Evolutionary conservation across 2,113 vertebrate genomes (phyloP).

Genomic region (Rostratula benghalensis): DNA sequence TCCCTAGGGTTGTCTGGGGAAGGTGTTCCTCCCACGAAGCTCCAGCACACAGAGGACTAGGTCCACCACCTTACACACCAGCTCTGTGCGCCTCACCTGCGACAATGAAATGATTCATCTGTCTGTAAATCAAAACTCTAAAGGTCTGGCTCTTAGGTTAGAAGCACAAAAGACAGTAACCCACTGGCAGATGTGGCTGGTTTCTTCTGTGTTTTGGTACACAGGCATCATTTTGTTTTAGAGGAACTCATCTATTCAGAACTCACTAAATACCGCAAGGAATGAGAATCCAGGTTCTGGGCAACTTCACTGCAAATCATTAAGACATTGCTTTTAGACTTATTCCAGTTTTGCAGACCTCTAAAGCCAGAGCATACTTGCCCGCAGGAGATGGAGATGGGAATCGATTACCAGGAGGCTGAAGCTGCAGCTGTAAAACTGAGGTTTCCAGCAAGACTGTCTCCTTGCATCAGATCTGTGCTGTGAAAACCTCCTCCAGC

Average conservation of each 20-base stretch:
- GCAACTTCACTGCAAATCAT: not conserved
- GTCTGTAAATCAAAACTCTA: not conserved
- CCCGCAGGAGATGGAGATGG: not conserved
- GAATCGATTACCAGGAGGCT: not conserved
- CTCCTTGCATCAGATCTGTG: not conserved
- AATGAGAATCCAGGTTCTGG: not conserved
- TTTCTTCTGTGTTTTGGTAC: not conserved
- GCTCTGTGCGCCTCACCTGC: not conserved
- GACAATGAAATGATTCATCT: not conserved
- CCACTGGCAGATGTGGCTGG: accelerated
- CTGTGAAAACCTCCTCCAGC: not conserved
- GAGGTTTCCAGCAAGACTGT: constrained; percentile 29
- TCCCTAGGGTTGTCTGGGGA: not conserved
- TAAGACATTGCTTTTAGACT: not conserved
- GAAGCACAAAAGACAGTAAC: not conserved
- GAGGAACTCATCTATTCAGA: not conserved
- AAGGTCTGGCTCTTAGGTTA: not conserved
- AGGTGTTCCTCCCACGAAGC: not conserved
- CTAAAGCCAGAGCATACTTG: not conserved
- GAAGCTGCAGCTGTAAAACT: not conserved
- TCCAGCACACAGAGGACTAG: not conserved
- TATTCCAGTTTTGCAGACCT: not conserved
- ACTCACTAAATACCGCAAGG: not conserved
- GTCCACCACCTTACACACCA: not conserved
- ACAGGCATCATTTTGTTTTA: not conserved